These are phyloP conservation scores for Trypoxylon attenuatum DNA, from an alignment of 2,888 invertebrate species.

Conservation along the genomic window DNA sequence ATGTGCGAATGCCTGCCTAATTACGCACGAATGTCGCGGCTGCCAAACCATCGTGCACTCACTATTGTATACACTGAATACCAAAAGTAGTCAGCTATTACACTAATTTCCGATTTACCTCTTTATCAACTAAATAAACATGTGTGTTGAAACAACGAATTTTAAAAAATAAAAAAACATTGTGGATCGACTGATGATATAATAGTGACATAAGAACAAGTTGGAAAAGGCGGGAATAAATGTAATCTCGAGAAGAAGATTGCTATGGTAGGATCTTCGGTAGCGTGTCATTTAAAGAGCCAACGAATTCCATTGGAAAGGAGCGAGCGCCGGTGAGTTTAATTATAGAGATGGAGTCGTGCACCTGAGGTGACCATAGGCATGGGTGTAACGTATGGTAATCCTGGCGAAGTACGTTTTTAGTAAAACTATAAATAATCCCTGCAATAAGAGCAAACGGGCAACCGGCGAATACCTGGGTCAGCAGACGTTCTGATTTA, in stretches of 20 bases:
- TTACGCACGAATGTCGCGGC: conserved; percentile 22
- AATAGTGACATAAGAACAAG: no score
- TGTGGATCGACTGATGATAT: no score
- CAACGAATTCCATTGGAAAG: conserved; percentile 36
- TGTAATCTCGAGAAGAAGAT: no score
- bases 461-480: conserved; percentile 45
- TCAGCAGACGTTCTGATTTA: conserved; percentile 46
- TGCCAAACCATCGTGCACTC: conserved; percentile 9
- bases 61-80: no score
- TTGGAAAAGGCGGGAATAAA: no score
- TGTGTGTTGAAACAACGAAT: no score
- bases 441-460: conserved; percentile 35
- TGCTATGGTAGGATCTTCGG: no score
- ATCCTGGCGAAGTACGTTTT: conserved; percentile 49
- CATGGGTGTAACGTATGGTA: conserved; percentile 47
- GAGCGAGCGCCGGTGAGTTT: conserved; percentile 27
- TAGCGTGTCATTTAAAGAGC: background rate
- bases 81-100: no score
- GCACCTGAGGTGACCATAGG: conserved; percentile 44
- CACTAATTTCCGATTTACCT: no score
- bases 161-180: no score
- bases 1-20: conserved; percentile 48
- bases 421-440: conserved; percentile 59
- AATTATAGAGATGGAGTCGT: conserved; percentile 53
- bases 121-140: no score